phyloP scores from a whole-genome alignment of 2,888 invertebrate species.

The Amblyjoppa proteus region DNA sequence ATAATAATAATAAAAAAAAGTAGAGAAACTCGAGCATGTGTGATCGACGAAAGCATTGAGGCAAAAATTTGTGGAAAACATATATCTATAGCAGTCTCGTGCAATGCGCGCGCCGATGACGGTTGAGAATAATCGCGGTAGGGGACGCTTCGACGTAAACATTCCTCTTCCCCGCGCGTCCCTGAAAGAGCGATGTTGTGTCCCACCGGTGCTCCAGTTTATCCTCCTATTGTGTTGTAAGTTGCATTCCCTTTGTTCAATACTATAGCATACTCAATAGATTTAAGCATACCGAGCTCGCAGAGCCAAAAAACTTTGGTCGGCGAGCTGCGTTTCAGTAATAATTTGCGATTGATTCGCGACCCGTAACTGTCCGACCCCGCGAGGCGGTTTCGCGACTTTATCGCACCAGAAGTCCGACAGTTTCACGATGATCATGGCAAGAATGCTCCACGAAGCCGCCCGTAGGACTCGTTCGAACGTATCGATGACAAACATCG shows the following conservation, averaged over 20 bases:
- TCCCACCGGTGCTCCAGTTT: background rate
- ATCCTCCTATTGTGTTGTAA: background rate
- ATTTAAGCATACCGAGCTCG: background rate
- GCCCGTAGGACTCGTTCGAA: background rate
- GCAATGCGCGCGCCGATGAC: background rate
- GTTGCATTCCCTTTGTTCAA: background rate
- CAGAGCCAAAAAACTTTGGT: background rate
- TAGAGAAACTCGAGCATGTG: constrained; percentile 2
- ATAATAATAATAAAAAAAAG: constrained; percentile 5
- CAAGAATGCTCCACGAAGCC: background rate
- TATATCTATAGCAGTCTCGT: background rate
- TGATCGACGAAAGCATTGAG: background rate
- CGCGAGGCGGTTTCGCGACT: background rate
- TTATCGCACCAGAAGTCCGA: background rate
- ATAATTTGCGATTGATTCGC: background rate
- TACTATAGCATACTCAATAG: too few species aligned
- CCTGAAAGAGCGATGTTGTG: background rate
- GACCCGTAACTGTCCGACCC: background rate
- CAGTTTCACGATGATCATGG: background rate
- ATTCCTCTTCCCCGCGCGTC: background rate
- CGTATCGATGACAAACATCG: background rate
- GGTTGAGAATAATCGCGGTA: background rate
- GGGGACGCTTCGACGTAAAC: constrained; percentile 6
- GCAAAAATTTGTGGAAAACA: background rate
- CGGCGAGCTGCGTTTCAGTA: background rate